phyloP scores from a whole-genome alignment of 2,113 vertebrate species.

The Oxyruncus cristatus region DNA sequence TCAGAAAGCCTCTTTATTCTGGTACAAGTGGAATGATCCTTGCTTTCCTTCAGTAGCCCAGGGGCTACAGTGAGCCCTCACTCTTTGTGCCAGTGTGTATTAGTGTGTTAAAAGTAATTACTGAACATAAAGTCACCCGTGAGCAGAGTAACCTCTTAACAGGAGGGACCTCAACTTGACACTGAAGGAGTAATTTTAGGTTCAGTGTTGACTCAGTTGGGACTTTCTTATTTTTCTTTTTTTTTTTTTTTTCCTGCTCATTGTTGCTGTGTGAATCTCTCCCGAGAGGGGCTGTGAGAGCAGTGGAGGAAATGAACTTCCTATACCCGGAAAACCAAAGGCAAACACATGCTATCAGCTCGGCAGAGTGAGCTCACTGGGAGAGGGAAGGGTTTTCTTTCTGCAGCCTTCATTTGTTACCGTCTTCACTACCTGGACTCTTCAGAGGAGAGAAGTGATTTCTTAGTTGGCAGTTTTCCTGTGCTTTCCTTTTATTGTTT shows the following conservation, averaged over 20 bases:
- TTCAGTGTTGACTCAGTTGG: neutral
- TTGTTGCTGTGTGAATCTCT: neutral
- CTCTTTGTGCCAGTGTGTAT: neutral
- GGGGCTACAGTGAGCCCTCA: neutral
- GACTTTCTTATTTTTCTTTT: neutral
- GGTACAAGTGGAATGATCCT: neutral
- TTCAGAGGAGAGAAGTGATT: neutral
- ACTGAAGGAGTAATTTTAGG: neutral
- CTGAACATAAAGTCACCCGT: neutral
- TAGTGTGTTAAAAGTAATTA: neutral
- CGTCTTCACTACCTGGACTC: neutral
- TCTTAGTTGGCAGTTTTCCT: neutral
- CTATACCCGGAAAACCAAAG: neutral
- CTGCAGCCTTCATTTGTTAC: neutral
- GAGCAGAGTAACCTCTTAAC: neutral
- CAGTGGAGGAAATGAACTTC: neutral
- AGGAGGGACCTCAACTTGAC: neutral
- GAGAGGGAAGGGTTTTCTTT: neutral
- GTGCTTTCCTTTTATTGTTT: neutral
- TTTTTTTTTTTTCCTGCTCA: neutral
- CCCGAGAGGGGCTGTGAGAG: neutral
- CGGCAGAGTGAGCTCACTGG: neutral
- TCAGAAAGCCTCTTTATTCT: neutral
- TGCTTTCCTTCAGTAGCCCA: neutral
- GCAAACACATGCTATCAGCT: neutral